Evolutionary conservation across 2,888 invertebrate species (phyloP), one percentile per base, ranked within the genome.

Genomic region (Silvanus unidentatus): DNA sequence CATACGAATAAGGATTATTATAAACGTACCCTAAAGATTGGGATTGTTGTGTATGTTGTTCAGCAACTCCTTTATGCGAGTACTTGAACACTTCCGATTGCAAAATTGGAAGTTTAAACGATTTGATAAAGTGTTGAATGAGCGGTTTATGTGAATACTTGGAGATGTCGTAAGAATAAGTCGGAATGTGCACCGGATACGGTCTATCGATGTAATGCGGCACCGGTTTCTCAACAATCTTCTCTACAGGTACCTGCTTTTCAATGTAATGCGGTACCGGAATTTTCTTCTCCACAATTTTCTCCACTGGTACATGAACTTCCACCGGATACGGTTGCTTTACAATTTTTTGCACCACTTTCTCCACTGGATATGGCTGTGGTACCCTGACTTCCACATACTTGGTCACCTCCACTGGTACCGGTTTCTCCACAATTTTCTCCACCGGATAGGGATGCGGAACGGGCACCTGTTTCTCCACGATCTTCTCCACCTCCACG

Each of bases 211-310:
- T 50, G 27, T 57, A 59, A 2, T 65, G 55, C 3, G 62, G 56
- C 11, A 65, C 58, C 4, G 59, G 62, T 12, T 59, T 58, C 43
- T 64, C 59, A 8, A 69, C 57, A 27, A 58, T 58, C 71, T 71
- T 3, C 69, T 70, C 52, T 71, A 76, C 53, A 0, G 77, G 77
- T 1, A 76, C 71, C 55, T 72, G 73, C 1, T 75, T 76, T 40
- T 78, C 79, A 0, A 73, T 64, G 57, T 39, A 69, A 43, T 36
- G 67, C 52, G 79, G 78, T 48, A 79, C 75, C 0, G 78, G 78
- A 46, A 81, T 74, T 1, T 78, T 76, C 53, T 79, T 80, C 50
- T 82, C 81, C 0, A 84, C 75, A 27, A 82, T 71, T 43, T 76
- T 78, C 48, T 75, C 73, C 1, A 77, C 74, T 0, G 72, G 77